These are phyloP conservation scores for Cephonodes hylas DNA, from an alignment of 2,888 invertebrate species.

Conservation along the genomic window DNA sequence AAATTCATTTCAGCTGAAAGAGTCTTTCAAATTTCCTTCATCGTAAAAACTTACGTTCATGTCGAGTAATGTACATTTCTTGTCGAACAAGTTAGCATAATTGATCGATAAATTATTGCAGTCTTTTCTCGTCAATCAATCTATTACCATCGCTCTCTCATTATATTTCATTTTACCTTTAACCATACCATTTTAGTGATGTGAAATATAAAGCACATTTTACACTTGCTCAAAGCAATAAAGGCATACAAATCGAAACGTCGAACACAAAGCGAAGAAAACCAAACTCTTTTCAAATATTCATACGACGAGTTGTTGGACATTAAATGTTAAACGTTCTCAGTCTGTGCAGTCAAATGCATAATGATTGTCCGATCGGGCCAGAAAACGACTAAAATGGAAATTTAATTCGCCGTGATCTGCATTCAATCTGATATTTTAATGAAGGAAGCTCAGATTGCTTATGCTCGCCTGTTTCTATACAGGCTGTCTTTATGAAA, in stretches of 20 bases:
- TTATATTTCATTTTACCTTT: no score
- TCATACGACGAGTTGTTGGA: constrained; percentile 20
- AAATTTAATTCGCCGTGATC: constrained; percentile 2
- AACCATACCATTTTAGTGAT: background rate
- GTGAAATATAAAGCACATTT: no score
- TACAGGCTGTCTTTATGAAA: background rate
- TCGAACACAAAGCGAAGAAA: background rate
- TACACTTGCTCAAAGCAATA: no score
- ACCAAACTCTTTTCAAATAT: constrained; percentile 31
- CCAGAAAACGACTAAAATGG: constrained; percentile 2
- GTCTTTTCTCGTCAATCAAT: no score
- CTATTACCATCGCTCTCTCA: no score
- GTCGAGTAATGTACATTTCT: no score
- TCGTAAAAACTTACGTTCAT: no score
- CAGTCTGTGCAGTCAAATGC: constrained; percentile 49
- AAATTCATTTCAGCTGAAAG: no score
- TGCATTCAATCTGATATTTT: background rate
- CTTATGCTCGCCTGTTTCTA: background rate
- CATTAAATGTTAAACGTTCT: constrained; percentile 33
- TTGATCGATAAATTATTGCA: no score
- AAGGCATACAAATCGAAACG: background rate
- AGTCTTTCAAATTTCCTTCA: no score
- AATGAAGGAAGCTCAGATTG: background rate
- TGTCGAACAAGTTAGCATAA: no score
- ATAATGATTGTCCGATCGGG: constrained; percentile 46